These are phyloP conservation scores for Chloropsis hardwickii DNA, from an alignment of 2,113 vertebrate genomes.

Conservation along the genomic window DNA sequence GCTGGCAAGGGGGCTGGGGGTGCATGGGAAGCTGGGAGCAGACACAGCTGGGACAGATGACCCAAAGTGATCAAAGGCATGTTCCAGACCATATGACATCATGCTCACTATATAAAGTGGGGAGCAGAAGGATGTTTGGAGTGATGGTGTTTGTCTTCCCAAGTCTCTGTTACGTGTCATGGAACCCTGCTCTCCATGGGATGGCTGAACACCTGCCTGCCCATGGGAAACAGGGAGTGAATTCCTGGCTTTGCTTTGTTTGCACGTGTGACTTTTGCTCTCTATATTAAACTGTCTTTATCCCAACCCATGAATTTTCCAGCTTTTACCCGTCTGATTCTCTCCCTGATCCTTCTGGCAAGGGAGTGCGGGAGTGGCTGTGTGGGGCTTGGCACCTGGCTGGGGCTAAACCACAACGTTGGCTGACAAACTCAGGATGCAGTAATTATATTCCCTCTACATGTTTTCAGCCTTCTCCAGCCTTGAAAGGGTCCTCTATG, in stretches of 20 bases:
- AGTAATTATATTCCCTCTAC: background rate
- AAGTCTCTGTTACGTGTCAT: background rate
- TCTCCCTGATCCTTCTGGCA: background rate
- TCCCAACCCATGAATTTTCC: background rate
- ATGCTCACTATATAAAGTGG: too few species aligned
- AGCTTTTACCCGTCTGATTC: background rate
- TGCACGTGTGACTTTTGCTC: background rate
- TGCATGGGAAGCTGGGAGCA: background rate
- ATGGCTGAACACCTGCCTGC: background rate
- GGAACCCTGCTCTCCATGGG: background rate
- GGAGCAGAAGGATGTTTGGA: background rate
- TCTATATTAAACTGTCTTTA: background rate
- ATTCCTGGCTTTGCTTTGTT: background rate
- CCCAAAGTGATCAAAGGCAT: background rate
- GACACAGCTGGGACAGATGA: background rate
- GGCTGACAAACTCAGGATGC: background rate
- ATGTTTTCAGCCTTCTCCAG: background rate
- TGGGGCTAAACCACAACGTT: background rate
- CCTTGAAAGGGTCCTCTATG: background rate
- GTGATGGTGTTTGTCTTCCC: background rate
- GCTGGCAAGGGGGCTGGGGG: background rate
- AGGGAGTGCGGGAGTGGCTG: background rate
- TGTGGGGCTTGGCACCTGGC: background rate
- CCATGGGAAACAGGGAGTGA: background rate
- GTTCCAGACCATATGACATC: background rate